Percentiles rank a stretch among this genome's conserved stretches.
These are phyloP conservation scores for Ariopsis seemanni DNA, from an alignment of 2,113 vertebrate genomes.

Conservation along the genomic window DNA sequence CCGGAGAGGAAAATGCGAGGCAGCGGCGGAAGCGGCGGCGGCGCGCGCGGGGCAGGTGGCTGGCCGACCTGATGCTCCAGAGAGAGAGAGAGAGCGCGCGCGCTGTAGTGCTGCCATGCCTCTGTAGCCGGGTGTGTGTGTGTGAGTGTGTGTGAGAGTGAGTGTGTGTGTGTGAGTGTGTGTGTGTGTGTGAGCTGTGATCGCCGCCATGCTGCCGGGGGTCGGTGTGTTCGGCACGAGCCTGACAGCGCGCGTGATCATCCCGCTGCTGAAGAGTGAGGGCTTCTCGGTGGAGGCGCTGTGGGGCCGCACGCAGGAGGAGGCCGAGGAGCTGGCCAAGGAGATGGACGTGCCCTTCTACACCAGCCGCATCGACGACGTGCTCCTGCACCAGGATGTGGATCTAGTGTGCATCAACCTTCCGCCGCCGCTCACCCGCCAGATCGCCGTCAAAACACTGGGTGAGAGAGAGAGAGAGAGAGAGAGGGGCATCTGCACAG, in stretches of 20 bases:
- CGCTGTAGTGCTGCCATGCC: too few relatives aligned
- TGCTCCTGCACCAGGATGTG: slow-evolving; percentile 95
- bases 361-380: slow-evolving; percentile 96
- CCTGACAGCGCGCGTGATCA: slow-evolving; percentile 92
- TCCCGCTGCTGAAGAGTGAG: slow-evolving; percentile 91
- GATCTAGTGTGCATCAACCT: slow-evolving; percentile 97
- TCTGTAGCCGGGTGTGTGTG: too few relatives aligned
- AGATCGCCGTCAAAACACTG: slow-evolving; percentile 95
- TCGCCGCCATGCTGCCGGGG: slow-evolving; percentile 86
- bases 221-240: slow-evolving; percentile 97
- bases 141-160: too few relatives aligned
- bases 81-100: not conserved
- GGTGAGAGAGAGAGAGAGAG: slow-evolving; percentile 80
- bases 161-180: too few relatives aligned
- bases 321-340: slow-evolving; percentile 95
- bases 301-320: slow-evolving; percentile 94
- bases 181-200: not conserved
- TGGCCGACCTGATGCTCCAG: slow-evolving; percentile 61
- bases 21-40: slow-evolving; percentile 54
- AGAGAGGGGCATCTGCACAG: slow-evolving; percentile 68
- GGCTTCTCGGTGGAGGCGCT: slow-evolving; percentile 94
- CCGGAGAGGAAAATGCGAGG: slow-evolving; percentile 63
- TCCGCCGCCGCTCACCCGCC: slow-evolving; percentile 91
- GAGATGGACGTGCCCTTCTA: slow-evolving; percentile 97
- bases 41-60: slow-evolving; percentile 66